These are phyloP conservation scores for Serripes groenlandicus DNA, from an alignment of 2,888 invertebrate genomes.

Conservation along the genomic window DNA sequence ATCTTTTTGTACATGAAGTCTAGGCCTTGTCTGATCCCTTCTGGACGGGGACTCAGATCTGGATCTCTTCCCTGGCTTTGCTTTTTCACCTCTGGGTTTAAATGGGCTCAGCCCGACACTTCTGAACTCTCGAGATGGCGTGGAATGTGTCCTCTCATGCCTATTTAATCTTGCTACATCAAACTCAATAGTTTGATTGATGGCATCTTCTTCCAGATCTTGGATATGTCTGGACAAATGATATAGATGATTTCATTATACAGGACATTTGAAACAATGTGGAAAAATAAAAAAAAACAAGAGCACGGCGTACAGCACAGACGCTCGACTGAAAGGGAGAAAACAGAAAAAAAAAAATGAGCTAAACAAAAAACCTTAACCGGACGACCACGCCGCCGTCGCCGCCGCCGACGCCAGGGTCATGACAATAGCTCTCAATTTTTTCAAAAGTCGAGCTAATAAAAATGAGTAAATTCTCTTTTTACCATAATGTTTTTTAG, in stretches of 20 bases:
- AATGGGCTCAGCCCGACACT: conserved; percentile 71
- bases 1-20: conserved; percentile 70
- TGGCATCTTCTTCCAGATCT: conserved; percentile 68
- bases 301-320: no score
- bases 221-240: conserved; percentile 65
- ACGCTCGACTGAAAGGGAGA: no score
- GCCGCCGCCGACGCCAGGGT: no score
- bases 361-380: no score
- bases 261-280: neutral
- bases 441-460: no score
- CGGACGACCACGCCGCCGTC: no score
- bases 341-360: no score
- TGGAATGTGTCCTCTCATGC: conserved; percentile 78
- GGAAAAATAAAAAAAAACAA: neutral
- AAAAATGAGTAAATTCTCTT: no score
- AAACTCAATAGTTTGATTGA: conserved; percentile 76
- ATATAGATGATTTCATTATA: neutral
- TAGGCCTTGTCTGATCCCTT: conserved; percentile 60
- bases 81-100: conserved; percentile 36
- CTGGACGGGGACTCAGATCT: conserved; percentile 72
- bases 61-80: conserved; percentile 57
- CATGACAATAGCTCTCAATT: no score
- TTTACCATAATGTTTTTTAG: no score
- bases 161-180: conserved; percentile 74
- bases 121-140: conserved; percentile 70